phyloP scores from a whole-genome alignment of 2,113 vertebrate genomes.

The Oceanites oceanicus region DNA sequence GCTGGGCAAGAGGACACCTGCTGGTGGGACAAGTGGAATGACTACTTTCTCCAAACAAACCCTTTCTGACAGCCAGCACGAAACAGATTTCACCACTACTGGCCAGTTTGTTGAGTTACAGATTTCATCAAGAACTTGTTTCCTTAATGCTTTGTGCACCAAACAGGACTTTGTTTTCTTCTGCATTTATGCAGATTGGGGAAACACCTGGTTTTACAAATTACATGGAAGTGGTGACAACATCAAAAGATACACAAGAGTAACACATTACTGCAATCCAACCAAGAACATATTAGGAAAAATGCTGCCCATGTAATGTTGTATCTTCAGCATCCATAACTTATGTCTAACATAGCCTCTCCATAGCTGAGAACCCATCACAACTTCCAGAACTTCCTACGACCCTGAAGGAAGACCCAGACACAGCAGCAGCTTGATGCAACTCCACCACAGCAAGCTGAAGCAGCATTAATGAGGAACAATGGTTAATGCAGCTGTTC shows the following conservation, averaged over 20 bases:
- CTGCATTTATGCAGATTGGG: background rate
- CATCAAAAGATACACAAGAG: background rate
- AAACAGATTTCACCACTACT: background rate
- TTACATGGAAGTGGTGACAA: background rate
- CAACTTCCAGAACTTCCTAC: background rate
- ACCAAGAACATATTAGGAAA: background rate
- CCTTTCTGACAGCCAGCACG: background rate
- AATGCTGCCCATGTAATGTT: background rate
- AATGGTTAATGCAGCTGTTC: background rate
- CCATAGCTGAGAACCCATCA: background rate
- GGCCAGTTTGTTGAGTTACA: background rate
- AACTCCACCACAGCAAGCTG: background rate
- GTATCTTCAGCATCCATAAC: background rate
- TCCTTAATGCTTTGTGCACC: background rate
- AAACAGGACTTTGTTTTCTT: background rate
- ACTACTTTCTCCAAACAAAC: background rate
- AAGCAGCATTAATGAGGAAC: background rate
- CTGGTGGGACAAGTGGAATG: background rate
- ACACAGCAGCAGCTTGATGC: background rate
- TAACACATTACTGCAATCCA: background rate
- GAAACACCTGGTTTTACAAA: background rate
- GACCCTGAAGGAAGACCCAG: background rate
- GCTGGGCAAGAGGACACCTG: background rate
- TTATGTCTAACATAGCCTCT: fast-evolving
- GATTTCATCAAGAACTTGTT: background rate